Percentiles rank a stretch among this genome's conserved stretches.
Conservation (phyloP, 2,888 invertebrate genomes). For the Nemotelus pantherinus region DNA sequence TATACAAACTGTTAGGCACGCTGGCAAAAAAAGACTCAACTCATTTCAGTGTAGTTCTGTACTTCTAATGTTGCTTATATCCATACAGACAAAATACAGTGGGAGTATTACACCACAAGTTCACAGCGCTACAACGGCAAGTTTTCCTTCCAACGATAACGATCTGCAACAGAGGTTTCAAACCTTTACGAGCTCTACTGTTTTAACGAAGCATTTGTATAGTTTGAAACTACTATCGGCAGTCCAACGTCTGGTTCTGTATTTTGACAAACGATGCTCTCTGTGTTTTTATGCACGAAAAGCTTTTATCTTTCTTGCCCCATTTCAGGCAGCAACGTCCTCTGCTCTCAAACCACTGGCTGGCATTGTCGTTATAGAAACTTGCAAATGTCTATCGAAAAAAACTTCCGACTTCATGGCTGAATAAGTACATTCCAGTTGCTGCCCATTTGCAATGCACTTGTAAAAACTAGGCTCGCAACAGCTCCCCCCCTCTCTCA, state of each 20-base stretch:
- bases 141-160: background rate
- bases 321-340: background rate
- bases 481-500: constrained; percentile 30
- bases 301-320: background rate
- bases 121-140: background rate
- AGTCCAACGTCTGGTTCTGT: too few relatives aligned
- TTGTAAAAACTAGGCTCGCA: constrained; percentile 40
- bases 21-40: constrained; percentile 19
- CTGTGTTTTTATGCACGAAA: background rate
- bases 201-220: too few relatives aligned
- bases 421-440: constrained; percentile 43
- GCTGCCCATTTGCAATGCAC: constrained; percentile 38
- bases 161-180: background rate
- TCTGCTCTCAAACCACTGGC: background rate
- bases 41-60: constrained; percentile 21
- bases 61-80: constrained; percentile 14
- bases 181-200: too few relatives aligned
- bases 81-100: background rate
- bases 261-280: background rate
- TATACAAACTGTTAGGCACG: background rate
- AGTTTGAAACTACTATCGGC: too few relatives aligned
- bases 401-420: constrained; percentile 37
- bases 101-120: constrained; percentile 10
- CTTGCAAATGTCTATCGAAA: constrained; percentile 15
- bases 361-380: constrained; percentile 32